These are phyloP conservation scores for Globodera rostochiensis DNA, from an alignment of 1,140 invertebrate genomes.

Conservation along the genomic window DNA sequence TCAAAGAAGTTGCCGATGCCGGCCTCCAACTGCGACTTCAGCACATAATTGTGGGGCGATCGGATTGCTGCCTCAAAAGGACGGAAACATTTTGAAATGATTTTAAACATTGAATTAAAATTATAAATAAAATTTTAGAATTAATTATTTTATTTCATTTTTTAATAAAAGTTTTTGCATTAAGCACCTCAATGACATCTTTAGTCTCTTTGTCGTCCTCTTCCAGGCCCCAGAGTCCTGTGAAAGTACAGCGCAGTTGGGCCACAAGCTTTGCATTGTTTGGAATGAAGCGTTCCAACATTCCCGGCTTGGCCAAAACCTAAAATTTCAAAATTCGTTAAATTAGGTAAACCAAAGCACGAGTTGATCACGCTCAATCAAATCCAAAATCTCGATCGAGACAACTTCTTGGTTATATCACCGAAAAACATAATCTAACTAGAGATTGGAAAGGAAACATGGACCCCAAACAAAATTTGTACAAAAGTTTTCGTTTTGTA, in stretches of 20 bases:
- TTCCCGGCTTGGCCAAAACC: constrained; percentile 3
- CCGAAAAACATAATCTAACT: no score
- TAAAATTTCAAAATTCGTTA: not conserved
- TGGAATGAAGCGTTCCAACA: constrained; percentile 11
- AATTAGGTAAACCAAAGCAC: not conserved
- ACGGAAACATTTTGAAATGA: not conserved
- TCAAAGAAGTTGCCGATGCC: constrained; percentile 23
- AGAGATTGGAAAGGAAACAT: not conserved
- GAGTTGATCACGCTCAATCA: not conserved
- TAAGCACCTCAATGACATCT: not conserved
- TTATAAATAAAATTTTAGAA: no score
- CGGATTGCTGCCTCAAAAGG: constrained; percentile 1
- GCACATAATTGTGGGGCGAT: constrained; percentile 11
- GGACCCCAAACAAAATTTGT: not conserved
- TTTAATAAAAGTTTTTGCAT: no score
- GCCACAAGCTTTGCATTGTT: not conserved
- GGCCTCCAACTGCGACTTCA: constrained; percentile 15
- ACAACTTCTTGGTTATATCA: no score
- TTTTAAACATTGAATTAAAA: no score
- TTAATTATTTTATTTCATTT: no score
- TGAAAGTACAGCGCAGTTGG: constrained; percentile 12
- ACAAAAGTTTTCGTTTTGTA: not conserved
- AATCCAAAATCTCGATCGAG: not conserved
- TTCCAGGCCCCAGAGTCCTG: constrained; percentile 22
- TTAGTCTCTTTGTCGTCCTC: constrained; percentile 1